A percentile compares a stretch with the other conserved stretches of the same genome.
phyloP scores from a whole-genome alignment of 2,113 vertebrate genomes.

The Ginglymostoma cirratum region DNA sequence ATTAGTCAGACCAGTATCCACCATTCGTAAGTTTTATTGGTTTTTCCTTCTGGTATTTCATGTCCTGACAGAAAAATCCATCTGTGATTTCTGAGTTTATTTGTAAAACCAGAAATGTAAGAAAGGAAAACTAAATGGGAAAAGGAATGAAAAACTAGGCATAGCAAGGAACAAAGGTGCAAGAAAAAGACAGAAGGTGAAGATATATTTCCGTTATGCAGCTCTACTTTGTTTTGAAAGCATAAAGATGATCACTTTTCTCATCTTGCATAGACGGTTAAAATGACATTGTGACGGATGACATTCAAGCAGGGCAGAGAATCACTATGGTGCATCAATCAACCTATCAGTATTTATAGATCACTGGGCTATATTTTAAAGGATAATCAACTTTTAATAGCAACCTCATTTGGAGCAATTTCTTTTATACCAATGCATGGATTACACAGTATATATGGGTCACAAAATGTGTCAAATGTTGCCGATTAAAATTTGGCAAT shows the following conservation, averaged over 20 bases:
- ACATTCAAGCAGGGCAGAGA: neutral
- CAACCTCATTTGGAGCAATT: neutral
- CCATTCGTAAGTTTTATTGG: no score
- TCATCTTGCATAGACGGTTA: neutral
- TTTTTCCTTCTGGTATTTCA: neutral
- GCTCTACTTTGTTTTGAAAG: neutral
- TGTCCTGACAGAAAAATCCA: neutral
- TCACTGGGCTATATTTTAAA: neutral
- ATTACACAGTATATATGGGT: neutral
- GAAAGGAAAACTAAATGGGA: neutral
- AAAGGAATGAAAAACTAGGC: neutral
- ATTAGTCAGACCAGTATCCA: no score
- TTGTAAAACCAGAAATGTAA: neutral
- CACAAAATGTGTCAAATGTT: slow-evolving; percentile 2
- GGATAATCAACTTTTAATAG: slow-evolving; percentile 5
- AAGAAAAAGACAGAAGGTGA: neutral
- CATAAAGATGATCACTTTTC: neutral
- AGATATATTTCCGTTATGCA: neutral
- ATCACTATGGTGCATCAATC: neutral
- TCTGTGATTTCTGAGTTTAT: neutral
- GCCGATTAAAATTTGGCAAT: neutral
- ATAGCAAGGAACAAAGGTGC: neutral
- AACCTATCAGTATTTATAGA: neutral
- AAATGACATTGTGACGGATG: neutral
- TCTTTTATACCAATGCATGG: neutral